Evolutionary conservation across 1,140 invertebrate species (phyloP), one percentile per base, ranked within the genome.

Genomic region (Archivesica marissinica): DNA sequence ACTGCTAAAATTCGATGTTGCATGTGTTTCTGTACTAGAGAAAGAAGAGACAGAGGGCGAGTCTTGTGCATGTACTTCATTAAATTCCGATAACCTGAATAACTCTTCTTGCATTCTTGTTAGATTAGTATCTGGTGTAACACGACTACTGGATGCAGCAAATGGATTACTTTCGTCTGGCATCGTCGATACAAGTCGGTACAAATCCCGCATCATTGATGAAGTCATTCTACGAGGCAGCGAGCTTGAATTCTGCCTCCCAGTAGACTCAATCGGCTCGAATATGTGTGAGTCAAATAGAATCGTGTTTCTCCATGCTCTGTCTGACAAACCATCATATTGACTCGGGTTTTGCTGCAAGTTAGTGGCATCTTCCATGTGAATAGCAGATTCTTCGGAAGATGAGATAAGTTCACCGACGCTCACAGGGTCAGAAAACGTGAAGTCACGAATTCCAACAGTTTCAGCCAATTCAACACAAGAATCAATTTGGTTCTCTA

Each of bases 291-390:
- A 72, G n/a, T 68, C 44, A 39, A 68, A 50, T 50, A 54, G 39
- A 38, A 80, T 50, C 28, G 41, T 50, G 25, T 80, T 68, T 68
- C 61, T 80, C 41, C 78, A 52, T 52, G 74, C 74, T n/a, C 66
- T 68, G 28, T 59, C 39, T 44, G 66, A 38, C 3, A 72, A 23
- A 30, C 28, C 47, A 23, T 72, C 66, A 72, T 44, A 82, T 1
- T 23, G n/a, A 44, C 39, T 20, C 1, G 39, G 23, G 0, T 74
- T 47, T 41, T 33, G 23, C 44, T 52, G 47, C 30, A 82, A 39
- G 52, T 15, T 38, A 30, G 35, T 61, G 28, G 47, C 68, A 20
- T 33, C 23, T 15, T 25, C 30, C 2, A 2, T 2, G 1, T 35
- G 20, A 33, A 4, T 35, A n/a, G n/a, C n/a, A 2, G 13, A 2